phyloP scores from a whole-genome alignment of 2,797 vertebrate genomes.

The Anolis apletophallus region DNA sequence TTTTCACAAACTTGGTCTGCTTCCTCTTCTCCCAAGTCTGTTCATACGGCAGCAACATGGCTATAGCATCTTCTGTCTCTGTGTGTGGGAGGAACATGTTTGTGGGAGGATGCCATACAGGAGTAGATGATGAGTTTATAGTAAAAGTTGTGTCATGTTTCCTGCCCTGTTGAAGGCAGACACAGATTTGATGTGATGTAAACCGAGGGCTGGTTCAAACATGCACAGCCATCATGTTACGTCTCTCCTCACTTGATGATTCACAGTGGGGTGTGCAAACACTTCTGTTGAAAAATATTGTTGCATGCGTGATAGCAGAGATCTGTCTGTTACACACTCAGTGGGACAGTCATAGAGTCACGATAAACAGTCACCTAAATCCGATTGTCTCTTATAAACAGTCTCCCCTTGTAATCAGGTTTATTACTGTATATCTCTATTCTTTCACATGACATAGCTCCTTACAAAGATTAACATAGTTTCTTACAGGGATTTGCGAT shows the following conservation, averaged over 20 bases:
- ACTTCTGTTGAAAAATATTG: neutral
- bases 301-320: neutral
- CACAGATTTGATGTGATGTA: conserved; percentile 1
- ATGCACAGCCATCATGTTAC: neutral
- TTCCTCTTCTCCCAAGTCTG: neutral
- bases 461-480: neutral
- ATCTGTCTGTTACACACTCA: neutral
- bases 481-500: neutral
- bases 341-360: neutral
- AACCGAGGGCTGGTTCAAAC: conserved; percentile 19
- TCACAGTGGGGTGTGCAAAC: neutral
- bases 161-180: conserved; percentile 1
- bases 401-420: neutral
- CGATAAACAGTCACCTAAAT: neutral
- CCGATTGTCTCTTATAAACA: neutral
- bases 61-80: too few relatives aligned
- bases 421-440: too few relatives aligned
- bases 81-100: too few relatives aligned
- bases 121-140: neutral
- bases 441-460: neutral
- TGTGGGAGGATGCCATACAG: too few relatives aligned
- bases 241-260: neutral
- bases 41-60: neutral
- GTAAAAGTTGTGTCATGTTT: neutral
- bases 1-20: too few relatives aligned